Conservation (phyloP, 2,888 invertebrate species). For the Orthosia cruda region DNA sequence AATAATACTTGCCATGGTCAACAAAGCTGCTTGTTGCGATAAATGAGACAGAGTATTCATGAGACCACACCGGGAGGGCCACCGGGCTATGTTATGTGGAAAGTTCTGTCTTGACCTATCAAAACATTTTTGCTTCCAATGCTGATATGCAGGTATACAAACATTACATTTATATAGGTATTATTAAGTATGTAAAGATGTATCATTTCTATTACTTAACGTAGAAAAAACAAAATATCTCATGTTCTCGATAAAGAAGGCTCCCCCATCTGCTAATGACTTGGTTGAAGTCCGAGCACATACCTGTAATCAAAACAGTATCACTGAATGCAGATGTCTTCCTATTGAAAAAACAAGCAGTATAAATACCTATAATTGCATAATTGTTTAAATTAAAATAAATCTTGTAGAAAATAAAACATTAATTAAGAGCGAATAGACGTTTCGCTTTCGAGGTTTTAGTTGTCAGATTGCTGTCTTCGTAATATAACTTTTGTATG, state of each 20-base stretch:
- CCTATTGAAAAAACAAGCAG: too few relatives aligned
- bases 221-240: too few relatives aligned
- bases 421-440: background rate
- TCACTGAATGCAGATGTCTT: too few relatives aligned
- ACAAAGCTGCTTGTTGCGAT: constrained; percentile 87
- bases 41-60: constrained; percentile 83
- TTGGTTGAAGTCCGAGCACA: too few relatives aligned
- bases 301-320: too few relatives aligned
- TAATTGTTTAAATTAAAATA: too few relatives aligned
- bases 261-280: too few relatives aligned
- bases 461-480: background rate
- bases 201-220: too few relatives aligned
- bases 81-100: constrained; percentile 61
- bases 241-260: too few relatives aligned
- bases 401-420: constrained; percentile 7
- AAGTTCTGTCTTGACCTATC: constrained; percentile 55
- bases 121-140: constrained; percentile 54
- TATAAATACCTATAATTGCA: too few relatives aligned
- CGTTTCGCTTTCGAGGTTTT: constrained; percentile 2
- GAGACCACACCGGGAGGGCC: constrained; percentile 86
- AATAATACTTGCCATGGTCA: constrained; percentile 87
- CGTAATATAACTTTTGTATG: too few relatives aligned
- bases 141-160: constrained; percentile 44
- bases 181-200: constrained; percentile 24
- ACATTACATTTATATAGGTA: constrained; percentile 32